These are phyloP conservation scores for Cosmia trapezina DNA, from an alignment of 2,888 invertebrate species.

Conservation along the genomic window DNA sequence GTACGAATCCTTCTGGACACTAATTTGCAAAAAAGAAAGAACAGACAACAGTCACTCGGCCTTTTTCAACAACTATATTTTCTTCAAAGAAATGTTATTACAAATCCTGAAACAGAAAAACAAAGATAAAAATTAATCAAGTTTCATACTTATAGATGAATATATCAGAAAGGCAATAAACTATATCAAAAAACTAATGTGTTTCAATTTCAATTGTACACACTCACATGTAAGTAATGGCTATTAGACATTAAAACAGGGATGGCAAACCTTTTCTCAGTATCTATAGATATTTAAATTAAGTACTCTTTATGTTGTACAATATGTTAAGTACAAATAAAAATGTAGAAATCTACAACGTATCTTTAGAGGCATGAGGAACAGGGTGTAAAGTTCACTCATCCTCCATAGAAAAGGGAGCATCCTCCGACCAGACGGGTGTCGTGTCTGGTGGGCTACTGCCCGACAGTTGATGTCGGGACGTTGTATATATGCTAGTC, in stretches of 20 bases:
- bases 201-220: constrained; percentile 3
- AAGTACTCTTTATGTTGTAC: neutral
- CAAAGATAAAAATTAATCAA: neutral
- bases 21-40: neutral
- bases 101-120: neutral
- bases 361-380: too few relatives aligned
- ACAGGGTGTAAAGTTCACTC: too few relatives aligned
- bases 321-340: neutral
- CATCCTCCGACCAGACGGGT: too few relatives aligned
- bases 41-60: neutral
- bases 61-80: neutral
- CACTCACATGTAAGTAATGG: neutral
- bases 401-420: too few relatives aligned
- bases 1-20: too few relatives aligned
- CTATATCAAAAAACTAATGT: neutral
- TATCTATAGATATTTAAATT: neutral
- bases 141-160: neutral
- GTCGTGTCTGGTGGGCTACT: too few relatives aligned
- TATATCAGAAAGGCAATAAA: neutral
- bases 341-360: too few relatives aligned
- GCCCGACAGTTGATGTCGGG: too few relatives aligned
- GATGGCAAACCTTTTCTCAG: neutral
- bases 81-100: too few relatives aligned
- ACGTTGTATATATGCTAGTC: too few relatives aligned
- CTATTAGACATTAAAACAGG: constrained; percentile 10